phyloP scores from a whole-genome alignment of 2,888 invertebrate genomes.

The Sympetrum striolatum region DNA sequence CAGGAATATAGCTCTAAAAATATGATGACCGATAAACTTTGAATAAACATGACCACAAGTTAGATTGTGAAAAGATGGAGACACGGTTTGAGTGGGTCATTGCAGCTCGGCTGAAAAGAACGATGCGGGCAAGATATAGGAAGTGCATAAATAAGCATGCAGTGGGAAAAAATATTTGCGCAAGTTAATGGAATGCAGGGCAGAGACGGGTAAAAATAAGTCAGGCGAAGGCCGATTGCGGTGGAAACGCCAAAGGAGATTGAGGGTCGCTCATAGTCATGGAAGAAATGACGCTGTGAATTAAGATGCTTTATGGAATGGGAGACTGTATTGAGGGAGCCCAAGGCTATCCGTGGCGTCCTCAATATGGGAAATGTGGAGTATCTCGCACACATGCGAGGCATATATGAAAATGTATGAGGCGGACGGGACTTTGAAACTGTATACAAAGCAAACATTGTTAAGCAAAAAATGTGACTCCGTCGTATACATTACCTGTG shows the following conservation, averaged over 20 bases:
- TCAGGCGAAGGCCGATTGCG: background rate
- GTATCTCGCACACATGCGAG: too few relatives aligned
- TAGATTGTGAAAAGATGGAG: background rate
- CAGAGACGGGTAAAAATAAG: background rate
- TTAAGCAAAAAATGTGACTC: too few relatives aligned
- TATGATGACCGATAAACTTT: too few relatives aligned
- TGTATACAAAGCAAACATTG: too few relatives aligned
- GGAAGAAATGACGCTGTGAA: background rate
- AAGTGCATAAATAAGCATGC: background rate
- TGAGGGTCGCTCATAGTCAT: background rate
- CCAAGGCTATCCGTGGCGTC: background rate
- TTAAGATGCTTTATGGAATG: background rate
- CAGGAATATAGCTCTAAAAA: too few relatives aligned
- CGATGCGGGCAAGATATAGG: background rate
- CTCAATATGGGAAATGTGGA: background rate
- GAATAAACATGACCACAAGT: too few relatives aligned
- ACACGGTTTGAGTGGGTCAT: background rate
- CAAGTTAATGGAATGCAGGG: background rate
- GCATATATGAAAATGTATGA: too few relatives aligned
- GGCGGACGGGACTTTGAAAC: too few relatives aligned
- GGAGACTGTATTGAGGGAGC: background rate
- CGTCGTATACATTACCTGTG: too few relatives aligned
- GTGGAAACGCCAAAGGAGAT: background rate
- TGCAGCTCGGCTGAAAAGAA: background rate
- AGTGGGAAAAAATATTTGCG: background rate